Conservation (phyloP, 2,888 invertebrate species). For the Tetragonisca angustula region DNA sequence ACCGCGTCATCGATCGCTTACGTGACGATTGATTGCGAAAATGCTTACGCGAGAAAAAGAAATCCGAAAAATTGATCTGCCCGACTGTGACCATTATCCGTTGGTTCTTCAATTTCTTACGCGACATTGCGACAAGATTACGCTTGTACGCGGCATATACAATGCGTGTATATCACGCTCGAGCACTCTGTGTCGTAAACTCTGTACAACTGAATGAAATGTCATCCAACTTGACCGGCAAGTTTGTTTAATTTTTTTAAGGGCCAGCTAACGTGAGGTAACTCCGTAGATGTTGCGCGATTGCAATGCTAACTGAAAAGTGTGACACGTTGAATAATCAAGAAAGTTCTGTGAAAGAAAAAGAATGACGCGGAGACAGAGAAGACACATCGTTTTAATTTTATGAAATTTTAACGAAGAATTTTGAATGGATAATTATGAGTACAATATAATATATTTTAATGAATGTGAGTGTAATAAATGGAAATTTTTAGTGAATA, state of each 20-base stretch:
- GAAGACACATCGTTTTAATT: background rate
- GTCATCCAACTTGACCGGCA: background rate
- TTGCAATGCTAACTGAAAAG: background rate
- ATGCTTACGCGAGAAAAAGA: background rate
- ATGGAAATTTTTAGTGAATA: too few species aligned
- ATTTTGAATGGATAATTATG: too few species aligned
- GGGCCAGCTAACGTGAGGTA: background rate
- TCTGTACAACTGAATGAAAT: conserved; percentile 8
- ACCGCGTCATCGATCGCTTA: background rate
- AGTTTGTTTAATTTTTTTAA: background rate
- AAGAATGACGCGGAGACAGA: background rate
- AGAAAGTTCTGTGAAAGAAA: background rate
- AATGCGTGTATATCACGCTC: background rate
- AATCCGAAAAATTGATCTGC: background rate
- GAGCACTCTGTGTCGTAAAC: conserved; percentile 1
- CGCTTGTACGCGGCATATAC: background rate
- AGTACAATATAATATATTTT: too few species aligned
- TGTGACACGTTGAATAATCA: background rate
- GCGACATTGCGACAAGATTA: background rate
- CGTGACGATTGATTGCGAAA: conserved; percentile 5
- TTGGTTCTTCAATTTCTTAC: conserved; percentile 4
- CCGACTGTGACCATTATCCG: background rate
- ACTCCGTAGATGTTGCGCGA: background rate
- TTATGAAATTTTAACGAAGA: too few species aligned
- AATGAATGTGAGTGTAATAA: too few species aligned